Evolutionary conservation across 2,113 vertebrate genomes (phyloP), one percentile per base, ranked within the genome.

Genomic region (Corythornis cristatus): DNA sequence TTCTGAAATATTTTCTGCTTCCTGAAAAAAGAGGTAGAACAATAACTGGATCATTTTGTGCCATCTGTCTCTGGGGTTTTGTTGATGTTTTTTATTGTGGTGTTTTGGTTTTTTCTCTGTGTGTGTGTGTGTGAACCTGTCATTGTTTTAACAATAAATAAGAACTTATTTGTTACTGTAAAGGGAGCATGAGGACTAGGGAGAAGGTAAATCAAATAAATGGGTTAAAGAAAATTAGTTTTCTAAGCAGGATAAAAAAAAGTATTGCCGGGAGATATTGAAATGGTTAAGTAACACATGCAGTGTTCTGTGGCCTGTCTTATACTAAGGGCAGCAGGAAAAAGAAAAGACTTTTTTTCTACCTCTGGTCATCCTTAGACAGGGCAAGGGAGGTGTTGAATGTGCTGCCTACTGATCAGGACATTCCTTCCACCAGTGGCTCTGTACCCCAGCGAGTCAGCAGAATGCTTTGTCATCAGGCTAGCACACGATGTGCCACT

Each of bases 171-270:
- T 74, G n/a, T 66, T 76, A 67, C 65, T 45, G 26, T 78, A 86
- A 58, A 57, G 31, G 45, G 48, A 80, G 9, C 15, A 5, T 64
- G 65, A 80, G 26, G 40, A 85, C 66, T 60, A 62, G 2, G 4
- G 26, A 26, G 72, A 88, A 94, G 57, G 48, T 65, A 92, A 45
- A 81, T 46, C 29, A 83, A 90, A 84, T 65, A 94, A 95, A 57
- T 57, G 73, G 77, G 90, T 90, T 95, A 86, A 88, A 88, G 48
- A 51, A 88, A 89, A 95, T 37, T 29, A 54, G 25, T 40, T 46
- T 88, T 83, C 46, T 56, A 79, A 89, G 74, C 15, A 70, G 42
- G 42, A 83, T 20, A 28, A 77, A 54, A 79, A 87, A 88, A 94
- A 8, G 33, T 43, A n/a, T 23, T 62, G 56, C 72, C 85, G 77